Evolutionary conservation across 2,113 vertebrate species (phyloP).

Genomic region (Casuarius casuarius): DNA sequence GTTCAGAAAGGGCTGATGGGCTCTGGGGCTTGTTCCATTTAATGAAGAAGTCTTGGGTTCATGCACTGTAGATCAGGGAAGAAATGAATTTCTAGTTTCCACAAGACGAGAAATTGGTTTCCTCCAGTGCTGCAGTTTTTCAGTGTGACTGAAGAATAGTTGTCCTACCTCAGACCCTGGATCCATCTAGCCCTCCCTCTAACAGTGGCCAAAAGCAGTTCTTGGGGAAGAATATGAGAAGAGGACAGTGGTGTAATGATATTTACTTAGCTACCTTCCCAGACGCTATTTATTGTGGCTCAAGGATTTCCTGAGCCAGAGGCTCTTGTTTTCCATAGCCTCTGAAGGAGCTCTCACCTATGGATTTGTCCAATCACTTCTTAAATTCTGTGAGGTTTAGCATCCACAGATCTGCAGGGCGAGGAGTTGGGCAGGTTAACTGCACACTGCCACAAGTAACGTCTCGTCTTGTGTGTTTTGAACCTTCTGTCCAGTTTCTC

Average conservation of each 20-base stretch:
- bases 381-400: neutral
- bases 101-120: neutral
- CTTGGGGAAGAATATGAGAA: neutral
- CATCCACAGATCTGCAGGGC: neutral
- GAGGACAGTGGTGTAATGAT: neutral
- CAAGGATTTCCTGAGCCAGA: neutral
- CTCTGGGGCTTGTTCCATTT: neutral
- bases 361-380: neutral
- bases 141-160: neutral
- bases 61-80: neutral
- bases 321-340: neutral
- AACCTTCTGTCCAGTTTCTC: neutral
- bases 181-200: neutral
- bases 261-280: neutral
- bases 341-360: neutral
- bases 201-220: neutral
- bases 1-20: neutral
- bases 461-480: neutral
- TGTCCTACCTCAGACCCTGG: neutral
- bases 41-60: neutral
- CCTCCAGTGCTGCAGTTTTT: neutral
- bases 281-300: neutral
- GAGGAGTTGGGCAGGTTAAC: rapidly evolving
- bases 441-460: neutral
- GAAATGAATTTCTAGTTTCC: neutral